phyloP scores from a whole-genome alignment of 2,113 vertebrate genomes.

The Myotis yumanensis region DNA sequence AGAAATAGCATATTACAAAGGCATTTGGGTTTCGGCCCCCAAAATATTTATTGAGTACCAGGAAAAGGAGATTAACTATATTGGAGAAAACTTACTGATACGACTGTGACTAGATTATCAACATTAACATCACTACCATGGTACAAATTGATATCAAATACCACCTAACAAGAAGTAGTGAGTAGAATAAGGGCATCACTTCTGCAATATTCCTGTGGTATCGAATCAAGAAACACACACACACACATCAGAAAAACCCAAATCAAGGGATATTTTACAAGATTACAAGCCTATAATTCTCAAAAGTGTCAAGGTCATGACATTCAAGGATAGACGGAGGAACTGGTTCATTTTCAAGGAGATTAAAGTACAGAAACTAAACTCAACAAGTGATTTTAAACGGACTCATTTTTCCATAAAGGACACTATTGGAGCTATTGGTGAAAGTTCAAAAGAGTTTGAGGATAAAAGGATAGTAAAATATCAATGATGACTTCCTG shows the following conservation, averaged over 20 bases:
- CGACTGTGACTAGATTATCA: not conserved
- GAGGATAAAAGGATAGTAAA: not conserved
- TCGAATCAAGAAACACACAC: not conserved
- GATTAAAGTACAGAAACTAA: not conserved
- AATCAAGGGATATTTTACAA: not conserved
- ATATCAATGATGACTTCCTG: not conserved
- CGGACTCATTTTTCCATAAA: not conserved
- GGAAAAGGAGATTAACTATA: not conserved
- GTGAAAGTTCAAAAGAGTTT: not conserved
- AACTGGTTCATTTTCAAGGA: not conserved
- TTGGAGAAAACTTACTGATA: not conserved
- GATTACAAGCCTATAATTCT: not conserved
- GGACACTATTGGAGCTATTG: not conserved
- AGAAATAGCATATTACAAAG: not conserved
- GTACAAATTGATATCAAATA: not conserved
- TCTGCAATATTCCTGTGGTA: not conserved
- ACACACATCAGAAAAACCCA: not conserved
- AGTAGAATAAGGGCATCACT: not conserved
- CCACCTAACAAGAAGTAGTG: not conserved
- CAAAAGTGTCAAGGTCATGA: not conserved
- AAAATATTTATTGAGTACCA: not conserved
- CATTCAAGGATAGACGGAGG: no score
- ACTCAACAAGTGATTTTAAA: not conserved
- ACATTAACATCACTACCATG: not conserved
- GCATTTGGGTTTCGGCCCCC: not conserved